Evolutionary conservation across 2,113 vertebrate species (phyloP), one percentile per base, ranked within the genome.

Genomic region (Entelurus aequoreus): DNA sequence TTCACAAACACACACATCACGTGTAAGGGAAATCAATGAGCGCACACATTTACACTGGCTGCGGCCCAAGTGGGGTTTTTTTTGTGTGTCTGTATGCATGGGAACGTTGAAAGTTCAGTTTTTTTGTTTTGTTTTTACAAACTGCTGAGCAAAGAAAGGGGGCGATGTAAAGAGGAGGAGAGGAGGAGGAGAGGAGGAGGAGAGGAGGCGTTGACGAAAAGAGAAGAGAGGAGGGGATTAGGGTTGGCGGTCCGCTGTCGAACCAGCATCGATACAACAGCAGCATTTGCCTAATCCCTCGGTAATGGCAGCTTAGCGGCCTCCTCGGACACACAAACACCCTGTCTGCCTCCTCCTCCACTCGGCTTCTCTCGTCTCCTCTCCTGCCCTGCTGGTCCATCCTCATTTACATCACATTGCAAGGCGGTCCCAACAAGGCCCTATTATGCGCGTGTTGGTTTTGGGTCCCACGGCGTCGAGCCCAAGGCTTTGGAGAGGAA

Each of bases 381-480:
- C 71, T 69, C 78, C 75, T 83, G 76, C 77, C 80, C 78, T 72
- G 71, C 78, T 72, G 71, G 72, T 71, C 66, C 75, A 65, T 73
- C 62, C 72, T 80, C 80, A 91, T 92, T 91, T 90, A 82, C 91
- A 92, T 92, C 88, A 92, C 90, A 91, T 90, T 91, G 90, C 84
- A 83, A 79, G 87, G 86, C 80, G 80, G 77, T 81, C 74, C 79
- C 88, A 82, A 91, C 88, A 89, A 90, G 87, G 87, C 83, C 76
- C 87, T 73, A 90, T 91, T 91, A 87, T 91, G 81, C 78, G 78
- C 60, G 42, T 91, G 88, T 91, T 91, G 89, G 91, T 91, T 92
- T 88, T 90, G 83, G 81, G 83, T 85, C 84, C 86, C 83, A 76
- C 16, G 69, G 84, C 79, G 78, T 68, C 72, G 65, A 82, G 69